Base-by-base conservation (phyloP, 2,797 vertebrate species). In the Sebastes iracundus region DNA sequence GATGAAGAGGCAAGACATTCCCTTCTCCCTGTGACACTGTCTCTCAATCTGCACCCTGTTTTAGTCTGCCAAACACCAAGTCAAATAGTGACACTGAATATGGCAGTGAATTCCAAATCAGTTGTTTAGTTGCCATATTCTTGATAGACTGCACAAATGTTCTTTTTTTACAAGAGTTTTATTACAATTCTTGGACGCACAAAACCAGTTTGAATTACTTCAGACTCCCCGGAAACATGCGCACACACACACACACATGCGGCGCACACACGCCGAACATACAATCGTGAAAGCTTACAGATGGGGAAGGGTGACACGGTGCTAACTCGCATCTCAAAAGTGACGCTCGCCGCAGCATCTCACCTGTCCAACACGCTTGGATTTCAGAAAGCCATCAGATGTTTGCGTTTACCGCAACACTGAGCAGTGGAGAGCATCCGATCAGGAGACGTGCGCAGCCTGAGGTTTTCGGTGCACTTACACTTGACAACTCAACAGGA, bases 381-480 rank as follows among this genome's bases (percentile, higher is more conserved):
- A 92, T 94, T 94, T 94, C 91, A 89, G 90, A 88, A 77, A 92
- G 92, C 93, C 94, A 94, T 96, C 95, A 95, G 95, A 95, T 95
- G 95, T 93, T 94, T 94, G 94, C 92, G 90, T 95, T 95, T 95
- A 92, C 92, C 94, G 96, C 95, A 95, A 95, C 94, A 86, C 94
- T 95, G 95, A 96, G 90, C 95, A 96, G 94, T 75, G 86, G 87
- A 94, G 94, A 94, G 93, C 91, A 87, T 89, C 80, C 79, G 90
- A 91, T 94, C 82, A 79, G 86, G 33, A 79, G 88, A 84, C 78
- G 72, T 58, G 53, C 58, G 53, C 81, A 87, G 89, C 79, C 88
- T 60, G 87, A 88, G 84, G 89, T 90, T 77, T 89, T 89, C 72
- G 83, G 86, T 80, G 87, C 90, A 83, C 86, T 88, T 84, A 87